phyloP scores from a whole-genome alignment of 2,113 vertebrate genomes.

The Rhea americana region DNA sequence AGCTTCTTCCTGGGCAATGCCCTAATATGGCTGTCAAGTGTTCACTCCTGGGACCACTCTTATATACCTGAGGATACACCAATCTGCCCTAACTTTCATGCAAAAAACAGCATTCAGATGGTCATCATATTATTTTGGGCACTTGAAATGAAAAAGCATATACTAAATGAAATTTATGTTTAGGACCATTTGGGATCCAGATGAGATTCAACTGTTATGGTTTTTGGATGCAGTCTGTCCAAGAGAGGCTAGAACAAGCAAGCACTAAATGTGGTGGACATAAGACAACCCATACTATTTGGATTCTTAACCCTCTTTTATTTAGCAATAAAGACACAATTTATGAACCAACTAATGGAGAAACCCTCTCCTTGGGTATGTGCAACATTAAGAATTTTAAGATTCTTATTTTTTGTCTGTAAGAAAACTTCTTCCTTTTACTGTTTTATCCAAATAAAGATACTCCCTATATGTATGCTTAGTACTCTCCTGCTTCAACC shows the following conservation, averaged over 20 bases:
- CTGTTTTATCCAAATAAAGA: neutral
- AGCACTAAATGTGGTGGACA: neutral
- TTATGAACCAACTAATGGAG: neutral
- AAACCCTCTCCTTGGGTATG: neutral
- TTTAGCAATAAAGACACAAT: neutral
- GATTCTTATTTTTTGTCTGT: neutral
- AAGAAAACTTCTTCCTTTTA: neutral
- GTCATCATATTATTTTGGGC: neutral
- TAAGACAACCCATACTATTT: neutral
- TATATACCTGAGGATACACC: neutral
- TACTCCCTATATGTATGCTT: neutral
- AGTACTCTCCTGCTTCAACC: neutral
- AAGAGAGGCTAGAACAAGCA: rapidly evolving
- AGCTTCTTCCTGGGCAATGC: neutral
- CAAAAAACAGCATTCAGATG: neutral
- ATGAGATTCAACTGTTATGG: rapidly evolving
- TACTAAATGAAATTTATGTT: neutral
- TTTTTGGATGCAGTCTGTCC: neutral
- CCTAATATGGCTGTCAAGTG: neutral
- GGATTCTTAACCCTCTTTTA: neutral
- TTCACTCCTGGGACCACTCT: neutral
- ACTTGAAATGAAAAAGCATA: neutral
- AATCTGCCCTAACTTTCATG: neutral
- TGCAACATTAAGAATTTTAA: neutral
- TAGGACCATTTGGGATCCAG: neutral